These are phyloP conservation scores for Drosophila acutilabella DNA, from an alignment of 2,888 invertebrate genomes.

Conservation along the genomic window DNA sequence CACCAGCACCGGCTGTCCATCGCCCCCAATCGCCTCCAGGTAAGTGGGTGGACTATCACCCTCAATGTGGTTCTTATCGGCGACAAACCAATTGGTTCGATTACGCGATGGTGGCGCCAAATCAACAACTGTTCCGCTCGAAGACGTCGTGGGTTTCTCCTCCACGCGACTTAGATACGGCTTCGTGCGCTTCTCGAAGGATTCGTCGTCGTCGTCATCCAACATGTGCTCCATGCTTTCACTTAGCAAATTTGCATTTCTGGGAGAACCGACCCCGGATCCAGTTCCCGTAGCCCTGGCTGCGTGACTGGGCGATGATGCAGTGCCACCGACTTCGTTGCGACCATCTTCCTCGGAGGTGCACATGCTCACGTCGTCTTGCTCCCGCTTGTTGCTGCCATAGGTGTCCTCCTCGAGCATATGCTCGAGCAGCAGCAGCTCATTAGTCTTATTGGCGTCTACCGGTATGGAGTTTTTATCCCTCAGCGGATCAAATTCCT, in stretches of 20 bases:
- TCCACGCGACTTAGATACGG: constrained; percentile 71
- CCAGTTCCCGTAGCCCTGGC: neutral
- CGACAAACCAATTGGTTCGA: constrained; percentile 84
- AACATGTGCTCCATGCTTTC: constrained; percentile 83
- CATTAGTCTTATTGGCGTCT: constrained; percentile 86
- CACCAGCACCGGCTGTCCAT: constrained; percentile 25
- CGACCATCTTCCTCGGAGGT: constrained; percentile 85
- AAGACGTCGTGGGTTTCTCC: constrained; percentile 43
- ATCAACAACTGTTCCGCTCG: constrained; percentile 56
- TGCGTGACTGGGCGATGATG: neutral
- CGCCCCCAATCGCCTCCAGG: constrained; percentile 81
- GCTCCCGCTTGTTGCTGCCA: constrained; percentile 86
- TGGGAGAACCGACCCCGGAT: constrained; percentile 38
- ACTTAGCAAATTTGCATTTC: constrained; percentile 78
- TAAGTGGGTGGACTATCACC: constrained; percentile 84
- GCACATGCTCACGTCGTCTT: constrained; percentile 85
- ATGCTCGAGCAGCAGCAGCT: constrained; percentile 88
- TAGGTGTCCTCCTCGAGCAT: constrained; percentile 90
- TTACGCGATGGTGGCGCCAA: constrained; percentile 71
- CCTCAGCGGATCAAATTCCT: constrained; percentile 90
- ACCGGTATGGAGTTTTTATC: constrained; percentile 75
- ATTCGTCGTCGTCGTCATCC: constrained; percentile 51
- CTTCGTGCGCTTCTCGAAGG: constrained; percentile 52
- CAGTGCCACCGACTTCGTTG: constrained; percentile 23
- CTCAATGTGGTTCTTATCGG: constrained; percentile 65